Evolutionary conservation across 2,797 vertebrate genomes (phyloP).

Genomic region (Cossypha niveicapilla): DNA sequence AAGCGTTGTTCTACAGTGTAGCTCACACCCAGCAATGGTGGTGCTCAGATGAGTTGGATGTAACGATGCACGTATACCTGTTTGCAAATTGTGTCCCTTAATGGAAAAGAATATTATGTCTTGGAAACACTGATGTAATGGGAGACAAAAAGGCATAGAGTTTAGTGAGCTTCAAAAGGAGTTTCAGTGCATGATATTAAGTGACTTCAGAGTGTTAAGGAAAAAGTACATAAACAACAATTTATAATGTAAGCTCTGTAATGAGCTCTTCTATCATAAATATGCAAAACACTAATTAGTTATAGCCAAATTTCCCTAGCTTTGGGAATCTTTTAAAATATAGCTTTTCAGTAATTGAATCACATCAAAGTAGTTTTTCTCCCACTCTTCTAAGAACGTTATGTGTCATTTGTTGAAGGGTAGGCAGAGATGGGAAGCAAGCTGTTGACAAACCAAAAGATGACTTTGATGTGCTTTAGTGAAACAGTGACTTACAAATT

Average conservation of each 20-base stretch:
- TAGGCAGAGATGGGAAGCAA: neutral
- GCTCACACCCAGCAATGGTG: neutral
- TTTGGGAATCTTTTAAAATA: constrained; percentile 5
- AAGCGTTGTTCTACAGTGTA: neutral
- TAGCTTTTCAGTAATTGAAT: constrained; percentile 24
- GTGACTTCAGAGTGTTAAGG: neutral
- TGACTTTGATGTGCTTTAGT: neutral
- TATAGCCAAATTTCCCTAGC: neutral
- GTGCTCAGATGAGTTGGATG: neutral
- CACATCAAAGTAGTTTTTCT: neutral
- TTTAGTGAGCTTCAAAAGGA: neutral
- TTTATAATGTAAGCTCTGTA: constrained; percentile 12
- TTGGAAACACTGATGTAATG: neutral
- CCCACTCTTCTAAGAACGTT: neutral
- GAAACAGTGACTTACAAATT: neutral
- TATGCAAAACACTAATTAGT: constrained; percentile 28
- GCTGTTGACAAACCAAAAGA: neutral
- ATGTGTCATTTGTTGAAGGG: neutral
- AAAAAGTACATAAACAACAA: constrained; percentile 12
- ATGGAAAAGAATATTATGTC: neutral
- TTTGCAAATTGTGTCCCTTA: neutral
- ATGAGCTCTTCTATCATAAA: constrained; percentile 9
- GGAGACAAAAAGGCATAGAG: neutral
- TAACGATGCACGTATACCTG: accelerated
- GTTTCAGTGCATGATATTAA: neutral